phyloP scores from a whole-genome alignment of 2,888 invertebrate species.

The Orthonychiurus folsomi region DNA sequence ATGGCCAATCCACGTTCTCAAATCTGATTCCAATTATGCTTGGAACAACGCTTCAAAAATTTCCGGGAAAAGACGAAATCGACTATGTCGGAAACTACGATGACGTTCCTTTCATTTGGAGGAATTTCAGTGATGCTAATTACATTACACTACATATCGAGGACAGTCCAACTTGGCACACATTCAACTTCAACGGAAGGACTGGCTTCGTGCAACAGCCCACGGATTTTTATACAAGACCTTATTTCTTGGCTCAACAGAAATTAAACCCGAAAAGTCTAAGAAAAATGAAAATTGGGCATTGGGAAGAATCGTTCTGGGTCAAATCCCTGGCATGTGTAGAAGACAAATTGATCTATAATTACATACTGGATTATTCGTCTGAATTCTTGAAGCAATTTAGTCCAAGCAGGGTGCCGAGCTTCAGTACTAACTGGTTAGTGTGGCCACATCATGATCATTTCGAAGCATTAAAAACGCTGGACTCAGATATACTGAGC shows the following conservation, averaged over 20 bases:
- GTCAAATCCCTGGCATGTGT: conserved; percentile 11
- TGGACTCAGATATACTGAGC: conserved; percentile 15
- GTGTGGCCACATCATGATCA: conserved; percentile 23
- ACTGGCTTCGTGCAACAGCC: conserved; percentile 20
- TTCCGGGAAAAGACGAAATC: background rate
- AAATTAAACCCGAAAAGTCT: background rate
- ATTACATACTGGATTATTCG: conserved; percentile 16
- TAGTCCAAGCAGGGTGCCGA: conserved; percentile 12
- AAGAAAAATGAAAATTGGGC: background rate
- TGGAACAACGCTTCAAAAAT: conserved; percentile 11
- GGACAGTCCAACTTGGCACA: conserved; percentile 13
- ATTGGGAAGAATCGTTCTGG: background rate
- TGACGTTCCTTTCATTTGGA: conserved; percentile 18
- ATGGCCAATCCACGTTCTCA: conserved; percentile 13
- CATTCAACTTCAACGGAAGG: conserved; percentile 15
- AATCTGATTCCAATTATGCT: conserved; percentile 19
- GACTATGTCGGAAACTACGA: conserved; percentile 16
- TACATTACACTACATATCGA: conserved; percentile 23
- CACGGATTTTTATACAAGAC: conserved; percentile 22
- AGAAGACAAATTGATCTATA: conserved; percentile 13
- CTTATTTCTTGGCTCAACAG: conserved; percentile 18
- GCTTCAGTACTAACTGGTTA: conserved; percentile 19
- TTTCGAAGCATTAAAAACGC: conserved; percentile 11
- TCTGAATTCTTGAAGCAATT: conserved; percentile 17
- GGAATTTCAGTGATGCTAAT: conserved; percentile 18